Percentiles rank a stretch among this genome's conserved stretches.
Conservation (phyloP, 2,113 vertebrate genomes). For the Aegotheles bennettii region DNA sequence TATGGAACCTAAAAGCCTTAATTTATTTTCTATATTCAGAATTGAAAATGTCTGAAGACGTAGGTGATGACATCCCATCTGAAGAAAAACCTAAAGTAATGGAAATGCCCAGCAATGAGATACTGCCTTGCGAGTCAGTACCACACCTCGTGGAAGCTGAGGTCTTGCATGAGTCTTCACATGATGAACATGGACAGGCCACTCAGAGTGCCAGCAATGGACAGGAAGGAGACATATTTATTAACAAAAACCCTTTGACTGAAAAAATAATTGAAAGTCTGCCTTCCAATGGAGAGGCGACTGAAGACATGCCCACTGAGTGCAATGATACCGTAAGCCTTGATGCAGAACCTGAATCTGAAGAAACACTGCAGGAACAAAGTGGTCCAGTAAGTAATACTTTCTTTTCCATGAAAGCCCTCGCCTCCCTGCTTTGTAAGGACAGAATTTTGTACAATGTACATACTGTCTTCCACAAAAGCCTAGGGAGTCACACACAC, state of each 20-base stretch:
- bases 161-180: not conserved
- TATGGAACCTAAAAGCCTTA: not conserved
- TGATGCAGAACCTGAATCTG: constrained; percentile 62
- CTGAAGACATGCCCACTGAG: constrained; percentile 9
- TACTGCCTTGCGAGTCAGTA: not conserved
- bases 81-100: constrained; percentile 39
- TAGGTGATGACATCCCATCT: not conserved
- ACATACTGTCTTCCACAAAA: not conserved
- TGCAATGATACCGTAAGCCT: constrained; percentile 74
- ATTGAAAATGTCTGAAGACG: constrained; percentile 69
- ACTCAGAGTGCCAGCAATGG: not conserved
- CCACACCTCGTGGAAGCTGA: not conserved
- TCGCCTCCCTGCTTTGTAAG: not conserved
- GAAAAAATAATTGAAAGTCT: not conserved
- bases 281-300: not conserved
- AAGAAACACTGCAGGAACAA: constrained; percentile 53
- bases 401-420: not conserved
- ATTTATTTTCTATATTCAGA: constrained; percentile 32
- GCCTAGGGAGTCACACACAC: not conserved
- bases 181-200: not conserved
- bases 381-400: constrained; percentile 54
- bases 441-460: not conserved
- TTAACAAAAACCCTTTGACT: not conserved
- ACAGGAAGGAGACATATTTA: not conserved
- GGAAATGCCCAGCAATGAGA: not conserved